These are phyloP conservation scores for Calypte anna DNA, from an alignment of 2,113 vertebrate genomes.

Conservation along the genomic window DNA sequence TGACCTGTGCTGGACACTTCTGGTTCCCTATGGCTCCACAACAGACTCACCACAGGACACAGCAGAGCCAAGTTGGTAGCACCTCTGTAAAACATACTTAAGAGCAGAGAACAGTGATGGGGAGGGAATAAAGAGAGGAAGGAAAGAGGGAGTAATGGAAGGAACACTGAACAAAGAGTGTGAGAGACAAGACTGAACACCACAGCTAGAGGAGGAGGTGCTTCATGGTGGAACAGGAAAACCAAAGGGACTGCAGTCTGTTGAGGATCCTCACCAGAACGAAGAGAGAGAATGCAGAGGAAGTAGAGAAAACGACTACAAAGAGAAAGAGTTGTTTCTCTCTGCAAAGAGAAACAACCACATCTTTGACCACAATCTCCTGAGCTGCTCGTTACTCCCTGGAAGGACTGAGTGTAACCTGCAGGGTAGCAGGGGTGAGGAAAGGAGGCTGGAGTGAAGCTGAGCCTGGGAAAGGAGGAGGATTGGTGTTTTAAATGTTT, in stretches of 20 bases:
- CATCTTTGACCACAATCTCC: not conserved
- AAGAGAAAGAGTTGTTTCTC: too few species aligned
- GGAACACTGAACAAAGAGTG: not conserved
- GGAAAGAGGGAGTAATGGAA: not conserved
- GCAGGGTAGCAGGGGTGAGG: not conserved
- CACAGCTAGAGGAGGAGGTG: not conserved
- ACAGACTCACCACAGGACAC: not conserved
- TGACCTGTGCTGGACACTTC: not conserved
- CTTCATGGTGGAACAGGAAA: not conserved
- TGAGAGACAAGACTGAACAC: not conserved
- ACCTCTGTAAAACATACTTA: not conserved
- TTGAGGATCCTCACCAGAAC: not conserved
- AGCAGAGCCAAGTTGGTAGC: not conserved
- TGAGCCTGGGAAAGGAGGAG: not conserved
- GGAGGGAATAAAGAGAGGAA: not conserved
- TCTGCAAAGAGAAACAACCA: not conserved
- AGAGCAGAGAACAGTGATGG: not conserved
- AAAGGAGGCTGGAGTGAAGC: not conserved
- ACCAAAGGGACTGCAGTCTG: not conserved
- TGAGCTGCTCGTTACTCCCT: not conserved
- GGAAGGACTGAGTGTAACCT: not conserved
- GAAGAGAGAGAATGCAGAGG: not conserved
- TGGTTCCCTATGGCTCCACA: not conserved
- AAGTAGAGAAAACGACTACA: not conserved
- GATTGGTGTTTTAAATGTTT: not conserved